phyloP scores from a whole-genome alignment of 2,888 invertebrate species.

The Boloria selene region DNA sequence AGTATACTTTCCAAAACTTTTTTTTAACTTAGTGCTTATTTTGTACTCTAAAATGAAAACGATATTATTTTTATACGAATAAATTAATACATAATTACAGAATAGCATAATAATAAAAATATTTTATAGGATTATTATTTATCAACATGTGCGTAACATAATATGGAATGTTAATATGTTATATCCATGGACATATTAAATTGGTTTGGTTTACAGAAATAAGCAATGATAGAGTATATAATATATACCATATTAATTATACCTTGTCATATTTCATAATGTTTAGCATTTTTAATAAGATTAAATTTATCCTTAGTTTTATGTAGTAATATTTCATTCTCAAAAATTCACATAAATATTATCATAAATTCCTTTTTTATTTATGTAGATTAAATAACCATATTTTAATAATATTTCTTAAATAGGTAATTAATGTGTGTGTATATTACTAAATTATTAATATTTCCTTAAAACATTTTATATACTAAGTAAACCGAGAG shows the following conservation, averaged over 20 bases:
- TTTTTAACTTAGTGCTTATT: not conserved
- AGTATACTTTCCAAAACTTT: constrained; percentile 1
- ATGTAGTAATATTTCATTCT: no score
- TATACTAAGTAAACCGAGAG: no score
- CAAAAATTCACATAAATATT: no score
- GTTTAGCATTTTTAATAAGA: not conserved
- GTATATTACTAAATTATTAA: no score
- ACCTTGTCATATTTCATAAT: constrained; percentile 1
- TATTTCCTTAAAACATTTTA: no score
- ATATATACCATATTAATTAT: constrained; percentile 1
- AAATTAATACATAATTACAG: not conserved
- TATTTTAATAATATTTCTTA: no score
- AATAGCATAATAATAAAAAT: not conserved
- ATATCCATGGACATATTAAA: constrained; percentile 9
- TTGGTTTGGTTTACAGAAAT: constrained; percentile 16
- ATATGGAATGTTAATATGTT: constrained; percentile 12
- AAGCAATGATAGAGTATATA: constrained; percentile 4
- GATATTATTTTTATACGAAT: not conserved
- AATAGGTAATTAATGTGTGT: no score
- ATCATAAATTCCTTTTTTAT: no score
- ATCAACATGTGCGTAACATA: not conserved
- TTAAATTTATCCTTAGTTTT: no score
- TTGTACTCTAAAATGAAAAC: not conserved
- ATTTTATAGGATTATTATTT: constrained; percentile 12
- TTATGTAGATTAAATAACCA: no score